Conservation (phyloP, 2,113 vertebrate species). For the Loxodonta africana region DNA sequence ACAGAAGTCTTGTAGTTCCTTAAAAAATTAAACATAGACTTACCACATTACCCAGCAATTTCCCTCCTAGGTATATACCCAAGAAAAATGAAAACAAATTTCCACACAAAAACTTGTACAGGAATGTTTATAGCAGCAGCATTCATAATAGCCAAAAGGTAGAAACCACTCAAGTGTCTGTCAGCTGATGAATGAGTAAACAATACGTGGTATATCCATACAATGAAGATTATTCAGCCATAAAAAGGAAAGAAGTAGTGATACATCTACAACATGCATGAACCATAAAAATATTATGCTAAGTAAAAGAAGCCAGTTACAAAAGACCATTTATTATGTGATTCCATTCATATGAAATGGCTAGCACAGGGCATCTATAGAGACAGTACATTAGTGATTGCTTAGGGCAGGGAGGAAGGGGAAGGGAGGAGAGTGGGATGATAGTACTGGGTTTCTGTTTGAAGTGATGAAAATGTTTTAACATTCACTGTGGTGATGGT, state of each 20-base stretch:
- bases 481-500: not conserved
- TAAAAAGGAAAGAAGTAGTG: not conserved
- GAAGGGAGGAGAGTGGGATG: not conserved
- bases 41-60: not conserved
- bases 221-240: not conserved
- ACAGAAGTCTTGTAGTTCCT: not conserved
- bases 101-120: not conserved
- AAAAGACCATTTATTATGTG: no score
- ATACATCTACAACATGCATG: not conserved
- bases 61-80: not conserved
- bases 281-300: not conserved
- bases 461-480: not conserved
- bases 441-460: not conserved
- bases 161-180: not conserved
- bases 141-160: not conserved
- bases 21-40: not conserved
- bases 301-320: not conserved
- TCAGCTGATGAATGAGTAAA: not conserved
- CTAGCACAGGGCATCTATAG: not conserved
- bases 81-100: not conserved
- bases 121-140: not conserved
- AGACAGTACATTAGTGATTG: not conserved
- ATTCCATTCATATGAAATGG: not conserved
- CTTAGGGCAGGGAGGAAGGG: not conserved
- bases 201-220: not conserved